Evolutionary conservation across 1,140 invertebrate genomes (phyloP).

Genomic region (Tetramorium alpestre): DNA sequence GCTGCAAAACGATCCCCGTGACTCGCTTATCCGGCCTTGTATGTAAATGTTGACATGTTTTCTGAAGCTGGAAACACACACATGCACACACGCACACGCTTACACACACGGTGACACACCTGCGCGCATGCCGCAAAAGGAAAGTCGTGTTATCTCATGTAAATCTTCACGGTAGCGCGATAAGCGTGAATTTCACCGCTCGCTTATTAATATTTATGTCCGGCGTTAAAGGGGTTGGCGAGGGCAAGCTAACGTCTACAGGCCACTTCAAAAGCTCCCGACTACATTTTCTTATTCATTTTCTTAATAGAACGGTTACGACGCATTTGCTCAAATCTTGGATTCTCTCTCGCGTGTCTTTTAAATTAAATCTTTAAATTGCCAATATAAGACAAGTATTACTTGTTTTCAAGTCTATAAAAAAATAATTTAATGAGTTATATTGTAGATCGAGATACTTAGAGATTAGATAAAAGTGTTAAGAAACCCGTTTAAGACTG

Average conservation of each 20-base stretch:
- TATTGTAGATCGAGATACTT: not conserved
- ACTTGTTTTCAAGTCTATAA: not conserved
- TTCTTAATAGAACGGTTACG: conserved; percentile 15
- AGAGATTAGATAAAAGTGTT: not conserved
- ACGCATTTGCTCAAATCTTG: not conserved
- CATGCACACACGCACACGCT: conserved; percentile 42
- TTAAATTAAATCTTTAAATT: conserved; percentile 1
- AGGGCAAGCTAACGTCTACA: conserved; percentile 69
- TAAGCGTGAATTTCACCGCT: conserved; percentile 83
- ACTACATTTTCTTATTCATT: not conserved
- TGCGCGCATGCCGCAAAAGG: conserved; percentile 67
- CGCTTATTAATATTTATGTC: conserved; percentile 84
- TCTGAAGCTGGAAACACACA: conserved; percentile 63
- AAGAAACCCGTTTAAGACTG: not conserved
- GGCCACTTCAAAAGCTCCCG: conserved; percentile 70
- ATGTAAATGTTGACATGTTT: conserved; percentile 76
- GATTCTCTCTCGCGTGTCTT: not conserved
- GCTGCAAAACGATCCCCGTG: conserved; percentile 75
- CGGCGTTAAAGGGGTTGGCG: conserved; percentile 75
- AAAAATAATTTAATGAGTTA: not conserved
- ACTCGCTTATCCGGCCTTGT: conserved; percentile 74
- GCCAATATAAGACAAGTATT: not conserved
- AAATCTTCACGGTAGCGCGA: conserved; percentile 83
- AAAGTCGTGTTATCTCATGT: conserved; percentile 82
- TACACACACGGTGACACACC: conserved; percentile 54